phyloP scores from a whole-genome alignment of 2,888 invertebrate genomes.

The Cephus sareptanus region DNA sequence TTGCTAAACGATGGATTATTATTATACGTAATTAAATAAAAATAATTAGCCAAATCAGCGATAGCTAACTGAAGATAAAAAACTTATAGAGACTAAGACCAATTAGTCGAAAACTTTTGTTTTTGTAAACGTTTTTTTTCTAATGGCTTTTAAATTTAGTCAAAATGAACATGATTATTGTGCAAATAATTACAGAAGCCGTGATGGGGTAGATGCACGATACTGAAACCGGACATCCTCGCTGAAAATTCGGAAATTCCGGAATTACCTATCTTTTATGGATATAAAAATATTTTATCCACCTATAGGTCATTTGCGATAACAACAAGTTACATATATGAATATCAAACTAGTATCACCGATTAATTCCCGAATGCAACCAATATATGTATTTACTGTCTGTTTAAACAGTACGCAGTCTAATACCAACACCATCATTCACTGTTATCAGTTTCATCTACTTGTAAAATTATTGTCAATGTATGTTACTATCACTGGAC shows the following conservation, averaged over 20 bases:
- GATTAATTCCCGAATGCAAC: not conserved
- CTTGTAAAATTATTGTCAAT: not conserved
- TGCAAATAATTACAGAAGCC: slow-evolving; percentile 41
- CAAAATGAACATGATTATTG: not conserved
- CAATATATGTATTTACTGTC: not conserved
- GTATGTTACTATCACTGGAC: no score
- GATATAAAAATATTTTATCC: not conserved
- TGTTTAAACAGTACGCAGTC: not conserved
- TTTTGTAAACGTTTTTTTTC: not conserved
- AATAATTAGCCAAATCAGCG: not conserved
- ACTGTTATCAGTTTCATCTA: not conserved
- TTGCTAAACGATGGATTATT: not conserved
- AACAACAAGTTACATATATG: not conserved
- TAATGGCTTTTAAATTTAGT: not conserved
- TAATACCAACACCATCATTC: not conserved
- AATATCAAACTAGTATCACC: not conserved
- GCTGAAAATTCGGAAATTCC: slow-evolving; percentile 37
- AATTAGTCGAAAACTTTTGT: not conserved
- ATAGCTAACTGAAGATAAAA: not conserved
- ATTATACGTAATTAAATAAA: not conserved
- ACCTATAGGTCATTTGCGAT: not conserved
- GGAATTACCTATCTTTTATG: slow-evolving; percentile 6
- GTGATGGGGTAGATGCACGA: slow-evolving; percentile 46
- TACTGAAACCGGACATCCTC: slow-evolving; percentile 46
- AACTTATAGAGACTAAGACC: not conserved